phyloP scores from a whole-genome alignment of 2,113 vertebrate species.

The Brevimyrus niger region DNA sequence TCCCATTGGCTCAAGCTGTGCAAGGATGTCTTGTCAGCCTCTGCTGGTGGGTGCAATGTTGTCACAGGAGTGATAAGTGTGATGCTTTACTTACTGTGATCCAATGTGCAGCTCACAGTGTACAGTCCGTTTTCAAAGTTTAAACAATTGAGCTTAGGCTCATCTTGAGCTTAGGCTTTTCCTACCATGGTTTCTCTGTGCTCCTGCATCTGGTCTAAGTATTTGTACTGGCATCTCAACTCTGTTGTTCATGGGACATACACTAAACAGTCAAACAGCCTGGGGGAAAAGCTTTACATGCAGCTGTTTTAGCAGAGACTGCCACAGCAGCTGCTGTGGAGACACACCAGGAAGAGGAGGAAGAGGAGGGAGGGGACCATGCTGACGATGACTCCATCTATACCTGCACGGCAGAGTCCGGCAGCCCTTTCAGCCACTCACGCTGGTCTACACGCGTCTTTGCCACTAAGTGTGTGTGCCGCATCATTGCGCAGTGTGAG shows the following conservation, averaged over 20 bases:
- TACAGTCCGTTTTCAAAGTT: background rate
- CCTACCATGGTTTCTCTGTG: background rate
- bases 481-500: constrained; percentile 77
- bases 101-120: background rate
- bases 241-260: background rate
- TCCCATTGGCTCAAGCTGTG: constrained; percentile 87
- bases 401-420: constrained; percentile 55
- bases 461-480: constrained; percentile 78
- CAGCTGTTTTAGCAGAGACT: constrained; percentile 50
- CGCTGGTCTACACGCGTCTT: constrained; percentile 86
- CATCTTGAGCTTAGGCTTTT: background rate
- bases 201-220: background rate
- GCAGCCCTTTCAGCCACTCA: constrained; percentile 71
- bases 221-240: background rate
- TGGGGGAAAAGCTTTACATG: background rate
- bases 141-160: background rate
- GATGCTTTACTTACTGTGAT: background rate
- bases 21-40: constrained; percentile 85
- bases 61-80: background rate
- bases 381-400: constrained; percentile 72
- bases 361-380: constrained; percentile 65
- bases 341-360: constrained; percentile 73
- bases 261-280: background rate
- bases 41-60: constrained; percentile 57
- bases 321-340: constrained; percentile 56